Conservation (phyloP, 1,140 invertebrate genomes). For the Dufourea novaeangliae region DNA sequence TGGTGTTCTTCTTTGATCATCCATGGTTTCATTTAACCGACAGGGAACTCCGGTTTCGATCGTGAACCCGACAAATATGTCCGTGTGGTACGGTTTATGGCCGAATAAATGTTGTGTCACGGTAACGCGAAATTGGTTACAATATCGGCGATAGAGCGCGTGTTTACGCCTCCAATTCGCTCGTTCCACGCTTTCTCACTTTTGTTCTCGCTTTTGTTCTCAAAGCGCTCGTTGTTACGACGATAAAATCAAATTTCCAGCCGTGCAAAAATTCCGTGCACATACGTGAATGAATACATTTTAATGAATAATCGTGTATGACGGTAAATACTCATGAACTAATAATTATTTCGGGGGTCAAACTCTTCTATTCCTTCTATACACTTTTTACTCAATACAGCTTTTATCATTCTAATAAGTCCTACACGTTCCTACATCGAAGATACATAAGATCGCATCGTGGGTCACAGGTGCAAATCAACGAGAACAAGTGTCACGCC, state of each 20-base stretch:
- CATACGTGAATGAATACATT: constrained; percentile 7
- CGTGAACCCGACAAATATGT: constrained; percentile 32
- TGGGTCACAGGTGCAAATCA: too few species aligned
- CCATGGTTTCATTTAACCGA: constrained; percentile 30
- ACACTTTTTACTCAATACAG: too few species aligned
- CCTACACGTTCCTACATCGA: too few species aligned
- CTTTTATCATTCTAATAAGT: too few species aligned
- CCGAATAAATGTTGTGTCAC: constrained; percentile 42
- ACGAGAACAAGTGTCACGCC: too few species aligned
- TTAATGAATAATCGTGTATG: constrained; percentile 27
- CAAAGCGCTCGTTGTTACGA: background rate
- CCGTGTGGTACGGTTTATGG: background rate
- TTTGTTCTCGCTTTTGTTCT: constrained; percentile 21
- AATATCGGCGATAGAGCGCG: background rate
- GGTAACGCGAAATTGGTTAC: constrained; percentile 28
- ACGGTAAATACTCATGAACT: background rate
- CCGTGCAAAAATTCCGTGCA: background rate
- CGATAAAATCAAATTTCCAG: constrained; percentile 28
- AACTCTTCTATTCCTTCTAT: too few species aligned
- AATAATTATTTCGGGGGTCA: background rate
- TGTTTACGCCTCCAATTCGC: constrained; percentile 23
- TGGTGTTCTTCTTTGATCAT: constrained; percentile 51
- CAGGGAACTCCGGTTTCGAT: constrained; percentile 18
- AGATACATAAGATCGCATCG: too few species aligned
- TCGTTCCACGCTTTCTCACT: background rate